These are phyloP conservation scores for Caenorhabditis tropicalis DNA, from an alignment of 1,140 invertebrate species.

Conservation along the genomic window DNA sequence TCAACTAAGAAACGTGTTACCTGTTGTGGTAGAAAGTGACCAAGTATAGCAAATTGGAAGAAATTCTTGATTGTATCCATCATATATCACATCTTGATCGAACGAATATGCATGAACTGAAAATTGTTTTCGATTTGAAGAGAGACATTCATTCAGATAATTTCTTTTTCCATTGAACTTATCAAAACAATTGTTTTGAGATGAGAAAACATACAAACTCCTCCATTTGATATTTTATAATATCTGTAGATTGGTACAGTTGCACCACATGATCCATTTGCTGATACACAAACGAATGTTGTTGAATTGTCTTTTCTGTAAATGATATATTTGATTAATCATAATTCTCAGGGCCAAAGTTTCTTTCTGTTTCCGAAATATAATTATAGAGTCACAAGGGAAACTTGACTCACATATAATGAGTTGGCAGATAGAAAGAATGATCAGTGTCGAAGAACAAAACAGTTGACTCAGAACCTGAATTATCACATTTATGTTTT, in stretches of 20 bases:
- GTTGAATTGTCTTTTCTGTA: slow-evolving; percentile 24
- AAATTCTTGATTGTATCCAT: slow-evolving; percentile 22
- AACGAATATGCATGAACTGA: slow-evolving; percentile 17
- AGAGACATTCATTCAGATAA: neutral
- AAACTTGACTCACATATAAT: slow-evolving; percentile 33
- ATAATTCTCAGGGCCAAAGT: neutral
- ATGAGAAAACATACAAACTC: neutral
- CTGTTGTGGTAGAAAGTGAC: neutral
- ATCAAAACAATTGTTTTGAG: no score
- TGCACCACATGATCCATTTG: slow-evolving; percentile 7
- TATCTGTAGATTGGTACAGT: slow-evolving; percentile 32
- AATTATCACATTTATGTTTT: neutral
- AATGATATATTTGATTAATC: neutral
- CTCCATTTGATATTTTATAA: slow-evolving; percentile 14
- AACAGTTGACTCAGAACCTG: neutral
- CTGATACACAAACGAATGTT: neutral
- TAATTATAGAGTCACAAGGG: neutral
- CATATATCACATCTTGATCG: neutral
- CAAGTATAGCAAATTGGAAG: slow-evolving; percentile 25
- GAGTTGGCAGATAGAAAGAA: slow-evolving; percentile 13
- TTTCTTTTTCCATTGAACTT: neutral
- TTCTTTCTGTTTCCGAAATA: no score
- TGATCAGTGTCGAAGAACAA: slow-evolving; percentile 27
- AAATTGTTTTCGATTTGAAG: no score
- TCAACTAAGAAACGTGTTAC: neutral